Base-by-base conservation (phyloP, 2,888 invertebrate species). In the Caprella mutica region DNA sequence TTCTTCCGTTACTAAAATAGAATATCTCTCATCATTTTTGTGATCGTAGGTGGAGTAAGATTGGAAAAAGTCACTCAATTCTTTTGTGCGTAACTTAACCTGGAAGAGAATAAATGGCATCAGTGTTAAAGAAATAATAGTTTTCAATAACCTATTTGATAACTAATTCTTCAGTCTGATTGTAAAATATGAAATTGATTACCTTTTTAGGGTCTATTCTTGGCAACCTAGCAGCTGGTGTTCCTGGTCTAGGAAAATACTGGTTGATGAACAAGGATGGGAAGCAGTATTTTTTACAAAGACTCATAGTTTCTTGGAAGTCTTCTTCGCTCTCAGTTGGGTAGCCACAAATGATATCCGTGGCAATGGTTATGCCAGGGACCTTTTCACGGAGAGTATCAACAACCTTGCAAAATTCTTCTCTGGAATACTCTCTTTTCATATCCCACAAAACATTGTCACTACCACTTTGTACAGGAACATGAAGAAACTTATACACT, bases 291-390 rank as follows among this genome's bases (percentile, higher is more conserved):
- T 87, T 82, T 64, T 76, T 75, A 66, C 97, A 93, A 1, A 98
- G 76, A 0, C 76, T 71, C 77, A 94, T 75, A 0, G 94, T 96
- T 64, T 89, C 84, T 48, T 85, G 80, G 74, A 98, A 98, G 73
- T 98, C 89, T 12, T 75, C 72, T 44, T 84, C 85, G 0, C 89
- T 92, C 77, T 98, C 98, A 0, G 91, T 92, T 0, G 98, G 98
- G 74, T 97, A 98, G 0, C 97, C 97, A 72, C 96, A 96, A 69
- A 98, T 98, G 44, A 98, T 86, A 71, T 98, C 97, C 0, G 97
- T 98, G 0, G 94, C 96, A 69, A 98, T 88, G 14, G 91, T 94
- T 52, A 96, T 79, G 2, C 85, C 88, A 0, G 86, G 83, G 0
- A 97, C 90, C 84, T 78, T 80, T 57, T 82, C 76, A 66, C 80